Percentiles rank a stretch among this genome's conserved stretches.
Evolutionary conservation across 2,888 invertebrate genomes (phyloP).

Genomic region (Yponomeuta plumbellus): DNA sequence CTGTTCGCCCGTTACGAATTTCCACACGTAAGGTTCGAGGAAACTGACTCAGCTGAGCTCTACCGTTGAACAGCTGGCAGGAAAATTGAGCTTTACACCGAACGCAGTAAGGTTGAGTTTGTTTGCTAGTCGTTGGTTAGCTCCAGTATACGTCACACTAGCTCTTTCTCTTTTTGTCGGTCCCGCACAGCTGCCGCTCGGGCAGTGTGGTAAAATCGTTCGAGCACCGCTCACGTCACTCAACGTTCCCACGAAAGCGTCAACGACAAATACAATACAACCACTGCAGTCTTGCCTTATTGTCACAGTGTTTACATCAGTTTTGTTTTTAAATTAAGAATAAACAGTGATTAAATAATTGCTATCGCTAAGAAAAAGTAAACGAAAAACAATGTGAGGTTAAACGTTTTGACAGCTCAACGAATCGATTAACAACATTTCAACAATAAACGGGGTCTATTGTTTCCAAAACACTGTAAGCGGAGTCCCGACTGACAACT

Average conservation of each 20-base stretch:
- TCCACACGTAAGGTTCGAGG: slow-evolving; percentile 60
- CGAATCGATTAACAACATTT: slow-evolving; percentile 36
- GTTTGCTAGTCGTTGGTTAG: slow-evolving; percentile 39
- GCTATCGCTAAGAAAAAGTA: not conserved
- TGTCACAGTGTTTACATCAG: slow-evolving; percentile 1
- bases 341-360: slow-evolving; percentile 10
- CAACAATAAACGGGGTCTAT: slow-evolving; percentile 35
- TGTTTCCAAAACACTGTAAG: slow-evolving; percentile 64
- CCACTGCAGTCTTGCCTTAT: not conserved
- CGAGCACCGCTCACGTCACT: slow-evolving; percentile 44
- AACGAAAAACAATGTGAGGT: slow-evolving; percentile 2
- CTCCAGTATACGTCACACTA: slow-evolving; percentile 46
- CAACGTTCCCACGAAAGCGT: slow-evolving; percentile 38
- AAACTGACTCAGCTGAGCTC: slow-evolving; percentile 62
- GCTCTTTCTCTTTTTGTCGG: slow-evolving; percentile 70
- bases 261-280: slow-evolving; percentile 33
- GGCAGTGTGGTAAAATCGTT: slow-evolving; percentile 66
- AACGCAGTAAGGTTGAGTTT: slow-evolving; percentile 35
- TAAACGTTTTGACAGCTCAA: slow-evolving; percentile 11
- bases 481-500: slow-evolving; percentile 43
- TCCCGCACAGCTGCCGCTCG: slow-evolving; percentile 60
- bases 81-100: slow-evolving; percentile 41
- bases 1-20: slow-evolving; percentile 58
- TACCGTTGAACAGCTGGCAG: slow-evolving; percentile 17
- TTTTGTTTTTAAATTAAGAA: not conserved